Percentiles rank a stretch among this genome's conserved stretches.
phyloP scores from a whole-genome alignment of 2,797 vertebrate genomes.

The Trachurus trachurus region DNA sequence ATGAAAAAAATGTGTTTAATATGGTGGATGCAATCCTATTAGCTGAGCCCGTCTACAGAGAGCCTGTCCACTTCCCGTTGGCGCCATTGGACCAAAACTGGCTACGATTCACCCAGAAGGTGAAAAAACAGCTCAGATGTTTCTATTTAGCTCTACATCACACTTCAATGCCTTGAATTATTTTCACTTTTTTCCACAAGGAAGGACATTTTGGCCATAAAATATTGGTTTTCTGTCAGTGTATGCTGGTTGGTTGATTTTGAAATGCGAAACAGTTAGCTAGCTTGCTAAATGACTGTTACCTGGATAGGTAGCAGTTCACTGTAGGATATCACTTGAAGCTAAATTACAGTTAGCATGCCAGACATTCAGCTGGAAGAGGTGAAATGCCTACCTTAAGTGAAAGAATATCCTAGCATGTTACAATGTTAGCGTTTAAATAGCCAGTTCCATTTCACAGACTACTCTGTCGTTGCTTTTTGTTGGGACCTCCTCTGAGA shows the following conservation, averaged over 20 bases:
- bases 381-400: neutral
- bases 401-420: neutral
- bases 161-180: too few species aligned
- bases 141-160: too few species aligned
- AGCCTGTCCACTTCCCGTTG: too few species aligned
- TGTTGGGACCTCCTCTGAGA: neutral
- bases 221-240: too few species aligned
- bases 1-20: neutral
- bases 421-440: neutral
- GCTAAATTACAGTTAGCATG: neutral
- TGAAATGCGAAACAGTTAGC: neutral
- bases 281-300: neutral
- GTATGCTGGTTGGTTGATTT: too few species aligned
- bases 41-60: neutral
- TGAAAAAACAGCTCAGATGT: too few species aligned
- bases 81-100: too few species aligned
- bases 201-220: too few species aligned
- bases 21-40: neutral
- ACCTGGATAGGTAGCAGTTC: too few species aligned
- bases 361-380: neutral
- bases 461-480: neutral
- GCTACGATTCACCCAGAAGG: too few species aligned
- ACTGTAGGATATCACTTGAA: neutral
- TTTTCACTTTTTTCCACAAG: too few species aligned
- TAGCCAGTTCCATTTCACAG: too few species aligned